A percentile compares a stretch with the other conserved stretches of the same genome.
Evolutionary conservation across 1,140 invertebrate genomes (phyloP).

Genomic region (Thaumatotibia leucotreta): DNA sequence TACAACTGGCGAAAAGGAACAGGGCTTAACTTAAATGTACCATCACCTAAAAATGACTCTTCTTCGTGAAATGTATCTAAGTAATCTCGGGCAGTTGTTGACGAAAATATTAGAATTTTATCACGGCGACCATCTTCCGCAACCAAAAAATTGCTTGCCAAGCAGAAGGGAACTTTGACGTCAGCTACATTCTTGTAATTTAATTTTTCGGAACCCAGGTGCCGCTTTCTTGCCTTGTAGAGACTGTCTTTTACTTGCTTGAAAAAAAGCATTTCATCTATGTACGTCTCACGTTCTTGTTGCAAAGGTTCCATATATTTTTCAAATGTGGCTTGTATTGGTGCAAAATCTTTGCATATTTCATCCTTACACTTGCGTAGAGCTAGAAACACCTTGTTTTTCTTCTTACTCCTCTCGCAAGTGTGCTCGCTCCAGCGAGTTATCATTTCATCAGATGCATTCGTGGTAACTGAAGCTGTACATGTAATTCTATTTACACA

Average conservation of each 20-base stretch:
- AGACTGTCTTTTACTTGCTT: background rate
- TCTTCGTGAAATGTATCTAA: background rate
- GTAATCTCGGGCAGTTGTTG: background rate
- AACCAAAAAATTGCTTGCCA: background rate
- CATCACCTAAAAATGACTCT: background rate
- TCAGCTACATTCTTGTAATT: background rate
- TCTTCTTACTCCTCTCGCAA: too few relatives aligned
- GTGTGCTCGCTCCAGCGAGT: too few relatives aligned
- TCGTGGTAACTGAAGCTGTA: too few relatives aligned
- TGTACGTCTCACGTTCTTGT: background rate
- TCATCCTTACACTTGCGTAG: background rate
- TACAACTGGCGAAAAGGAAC: constrained; percentile 1
- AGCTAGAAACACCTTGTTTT: background rate
- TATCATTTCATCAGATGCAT: too few relatives aligned
- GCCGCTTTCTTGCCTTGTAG: background rate
- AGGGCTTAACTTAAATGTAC: background rate
- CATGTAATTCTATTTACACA: too few relatives aligned
- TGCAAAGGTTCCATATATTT: background rate
- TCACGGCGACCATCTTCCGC: background rate
- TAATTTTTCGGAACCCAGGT: background rate
- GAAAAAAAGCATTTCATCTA: background rate
- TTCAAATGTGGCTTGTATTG: background rate
- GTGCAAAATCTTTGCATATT: background rate
- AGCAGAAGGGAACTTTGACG: background rate
- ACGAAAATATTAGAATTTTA: background rate